Conservation (phyloP, 2,888 invertebrate genomes). For the Eremobia ochroleuca region DNA sequence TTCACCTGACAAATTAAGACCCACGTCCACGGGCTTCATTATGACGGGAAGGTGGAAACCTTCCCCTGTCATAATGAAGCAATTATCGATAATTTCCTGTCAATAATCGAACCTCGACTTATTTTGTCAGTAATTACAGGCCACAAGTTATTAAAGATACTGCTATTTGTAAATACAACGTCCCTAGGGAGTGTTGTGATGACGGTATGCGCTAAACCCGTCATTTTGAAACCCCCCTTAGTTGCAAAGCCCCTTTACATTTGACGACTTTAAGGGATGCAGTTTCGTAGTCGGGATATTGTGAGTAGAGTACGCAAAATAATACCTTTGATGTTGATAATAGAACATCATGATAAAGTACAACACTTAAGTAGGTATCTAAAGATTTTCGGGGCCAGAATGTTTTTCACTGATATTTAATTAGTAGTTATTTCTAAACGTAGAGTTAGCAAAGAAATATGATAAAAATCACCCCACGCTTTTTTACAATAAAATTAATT, state of each 20-base stretch:
- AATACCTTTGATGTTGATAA: not conserved
- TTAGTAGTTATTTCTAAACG: no score
- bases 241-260: conserved; percentile 44
- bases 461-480: no score
- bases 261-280: conserved; percentile 16
- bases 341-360: not conserved
- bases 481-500: no score
- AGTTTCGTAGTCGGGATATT: not conserved
- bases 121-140: conserved; percentile 42
- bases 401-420: not conserved
- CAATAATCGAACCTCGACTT: conserved; percentile 36
- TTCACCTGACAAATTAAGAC: not conserved
- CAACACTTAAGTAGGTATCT: no score
- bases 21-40: no score
- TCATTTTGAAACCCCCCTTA: conserved; percentile 47
- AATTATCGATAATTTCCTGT: conserved; percentile 46
- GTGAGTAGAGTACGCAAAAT: not conserved
- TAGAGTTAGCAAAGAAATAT: no score
- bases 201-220: conserved; percentile 38
- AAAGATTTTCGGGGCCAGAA: not conserved
- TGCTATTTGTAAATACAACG: conserved; percentile 54
- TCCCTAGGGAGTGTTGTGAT: conserved; percentile 43
- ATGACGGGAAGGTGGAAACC: no score
- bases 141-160: conserved; percentile 31
- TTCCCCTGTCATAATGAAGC: conserved; percentile 38